phyloP scores from a whole-genome alignment of 2,113 vertebrate genomes.

The Dicrurus megarhynchus region DNA sequence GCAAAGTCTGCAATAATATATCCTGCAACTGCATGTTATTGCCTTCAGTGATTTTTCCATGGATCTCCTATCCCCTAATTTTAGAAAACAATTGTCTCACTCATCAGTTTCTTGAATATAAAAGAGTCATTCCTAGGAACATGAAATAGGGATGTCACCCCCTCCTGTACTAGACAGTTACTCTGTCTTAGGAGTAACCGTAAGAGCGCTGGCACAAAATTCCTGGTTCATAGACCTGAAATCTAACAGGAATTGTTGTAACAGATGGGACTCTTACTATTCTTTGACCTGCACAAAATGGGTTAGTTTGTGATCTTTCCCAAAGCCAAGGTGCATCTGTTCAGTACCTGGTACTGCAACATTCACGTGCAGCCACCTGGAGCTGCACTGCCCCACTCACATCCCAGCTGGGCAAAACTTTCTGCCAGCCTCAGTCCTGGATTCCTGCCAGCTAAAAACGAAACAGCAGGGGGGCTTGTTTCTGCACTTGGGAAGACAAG shows the following conservation, averaged over 20 bases:
- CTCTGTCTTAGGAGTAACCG: background rate
- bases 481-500: background rate
- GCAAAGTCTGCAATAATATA: background rate
- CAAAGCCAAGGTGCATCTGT: background rate
- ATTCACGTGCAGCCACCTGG: background rate
- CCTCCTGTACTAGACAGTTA: background rate
- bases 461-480: too few species aligned
- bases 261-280: background rate
- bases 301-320: background rate
- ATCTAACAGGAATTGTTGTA: background rate
- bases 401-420: background rate
- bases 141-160: background rate
- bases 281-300: background rate
- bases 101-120: background rate
- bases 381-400: background rate
- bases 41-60: background rate
- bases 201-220: background rate
- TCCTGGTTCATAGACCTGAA: background rate
- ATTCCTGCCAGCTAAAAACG: background rate
- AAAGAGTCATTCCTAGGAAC: background rate
- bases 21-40: background rate
- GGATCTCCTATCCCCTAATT: background rate
- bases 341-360: background rate
- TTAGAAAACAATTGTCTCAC: background rate
- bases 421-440: background rate